Conservation (phyloP, 2,888 invertebrate genomes). For the Uloborus plumipes region DNA sequence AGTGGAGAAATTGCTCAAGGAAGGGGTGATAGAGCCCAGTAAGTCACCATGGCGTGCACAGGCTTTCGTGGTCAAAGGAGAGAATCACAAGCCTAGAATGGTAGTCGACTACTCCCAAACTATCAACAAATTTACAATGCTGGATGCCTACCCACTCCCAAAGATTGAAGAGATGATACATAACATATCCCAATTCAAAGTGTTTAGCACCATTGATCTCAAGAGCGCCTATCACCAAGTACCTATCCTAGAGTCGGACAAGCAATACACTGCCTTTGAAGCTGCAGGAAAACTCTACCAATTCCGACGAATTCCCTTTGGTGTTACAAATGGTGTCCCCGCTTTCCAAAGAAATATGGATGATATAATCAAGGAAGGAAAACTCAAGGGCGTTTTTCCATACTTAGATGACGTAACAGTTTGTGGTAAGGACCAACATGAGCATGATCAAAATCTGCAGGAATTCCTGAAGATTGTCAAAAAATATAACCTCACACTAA, state of each 20-base stretch:
- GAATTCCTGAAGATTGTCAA: background rate
- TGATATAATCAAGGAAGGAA: constrained; percentile 45
- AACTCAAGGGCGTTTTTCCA: background rate
- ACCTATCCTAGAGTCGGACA: constrained; percentile 29
- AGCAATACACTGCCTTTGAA: constrained; percentile 60
- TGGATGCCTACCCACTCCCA: constrained; percentile 65
- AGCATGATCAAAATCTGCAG: constrained; percentile 3
- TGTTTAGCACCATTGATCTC: constrained; percentile 60
- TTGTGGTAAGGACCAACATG: background rate
- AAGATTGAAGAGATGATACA: constrained; percentile 41
- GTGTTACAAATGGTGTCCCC: constrained; percentile 56
- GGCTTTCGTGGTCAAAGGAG: too few species aligned
- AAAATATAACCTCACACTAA: constrained; percentile 19
- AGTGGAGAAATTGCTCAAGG: background rate
- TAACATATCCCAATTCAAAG: constrained; percentile 36
- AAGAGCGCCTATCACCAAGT: constrained; percentile 58
- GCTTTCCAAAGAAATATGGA: constrained; percentile 54
- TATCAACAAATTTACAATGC: too few species aligned
- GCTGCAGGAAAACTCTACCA: constrained; percentile 55
- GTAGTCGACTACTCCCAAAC: too few species aligned
- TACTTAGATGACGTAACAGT: constrained; percentile 15
- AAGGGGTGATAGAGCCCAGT: too few species aligned
- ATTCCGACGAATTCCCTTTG: constrained; percentile 56
- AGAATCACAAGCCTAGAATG: too few species aligned
- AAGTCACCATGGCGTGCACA: too few species aligned